Evolutionary conservation across 2,797 vertebrate genomes (phyloP).

Genomic region (Trematomus bernacchii): DNA sequence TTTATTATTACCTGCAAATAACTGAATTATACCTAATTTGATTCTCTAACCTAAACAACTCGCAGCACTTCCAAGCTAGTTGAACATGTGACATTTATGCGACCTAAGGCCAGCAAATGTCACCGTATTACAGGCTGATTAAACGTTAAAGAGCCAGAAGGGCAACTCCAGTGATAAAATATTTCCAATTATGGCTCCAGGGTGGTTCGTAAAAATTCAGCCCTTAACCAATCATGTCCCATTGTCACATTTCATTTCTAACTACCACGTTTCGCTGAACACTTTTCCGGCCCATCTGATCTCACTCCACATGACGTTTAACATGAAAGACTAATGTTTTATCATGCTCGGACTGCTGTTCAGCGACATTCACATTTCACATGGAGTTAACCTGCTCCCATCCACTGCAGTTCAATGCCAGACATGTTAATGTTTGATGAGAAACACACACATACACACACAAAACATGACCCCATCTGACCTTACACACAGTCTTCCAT

Average conservation of each 20-base stretch:
- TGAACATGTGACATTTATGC: conserved; percentile 62
- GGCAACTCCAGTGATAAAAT: conserved; percentile 43
- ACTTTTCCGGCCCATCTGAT: background rate
- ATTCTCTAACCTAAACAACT: conserved; percentile 28
- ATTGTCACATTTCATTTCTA: conserved; percentile 29
- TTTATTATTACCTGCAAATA: background rate
- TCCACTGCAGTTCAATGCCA: conserved; percentile 15
- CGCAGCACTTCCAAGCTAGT: conserved; percentile 1
- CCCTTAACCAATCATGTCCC: conserved; percentile 14
- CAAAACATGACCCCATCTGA: conserved; percentile 23
- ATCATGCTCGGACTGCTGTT: conserved; percentile 22
- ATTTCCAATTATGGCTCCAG: conserved; percentile 46
- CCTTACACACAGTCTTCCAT: conserved; percentile 18
- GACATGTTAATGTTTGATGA: conserved; percentile 71
- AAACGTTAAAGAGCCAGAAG: conserved; percentile 50
- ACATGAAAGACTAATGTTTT: conserved; percentile 40
- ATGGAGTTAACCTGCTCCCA: conserved; percentile 16
- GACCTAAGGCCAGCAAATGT: conserved; percentile 55
- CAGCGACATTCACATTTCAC: conserved; percentile 44
- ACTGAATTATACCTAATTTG: conserved; percentile 5
- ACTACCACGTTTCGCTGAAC: background rate
- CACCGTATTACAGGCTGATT: conserved; percentile 60
- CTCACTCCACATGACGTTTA: conserved; percentile 11
- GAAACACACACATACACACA: conserved; percentile 35
- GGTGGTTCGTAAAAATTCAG: conserved; percentile 8